Evolutionary conservation across 2,797 vertebrate species (phyloP), one percentile per base, ranked within the genome.

Genomic region (Sebastes iracundus): DNA sequence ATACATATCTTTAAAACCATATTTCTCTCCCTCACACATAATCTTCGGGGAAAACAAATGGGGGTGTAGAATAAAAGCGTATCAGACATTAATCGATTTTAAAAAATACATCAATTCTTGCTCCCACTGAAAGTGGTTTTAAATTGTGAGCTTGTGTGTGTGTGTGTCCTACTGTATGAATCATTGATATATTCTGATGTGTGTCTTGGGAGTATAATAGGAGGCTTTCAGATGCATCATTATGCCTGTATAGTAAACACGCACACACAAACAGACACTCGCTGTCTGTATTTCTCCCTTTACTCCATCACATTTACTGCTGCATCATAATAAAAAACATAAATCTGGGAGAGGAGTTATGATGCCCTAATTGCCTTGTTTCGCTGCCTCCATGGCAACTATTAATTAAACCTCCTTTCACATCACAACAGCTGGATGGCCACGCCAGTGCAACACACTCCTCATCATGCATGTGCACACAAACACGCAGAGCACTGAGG

Each of bases 131-230:
- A 79, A 84, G 52, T 35, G 63, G 53, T 78, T 74, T 86, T 63
- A 27, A 78, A 77, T 14, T 77, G 74, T 70, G 70, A 9, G 46
- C 12, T 32, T 75, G 76, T 80, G 68, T 33, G 46, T 33, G 46
- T 13, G 38, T 30, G 33, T 22, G 13, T 61, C 72, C 55, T 35
- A 12, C 64, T n/a, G 8, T 46, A 78, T 89, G 81, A 90, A 91
- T 89, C 69, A 88, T 90, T 90, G 80, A 87, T 81, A 75, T 84
- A 71, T 87, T 86, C 63, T 88, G 83, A 88, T 87, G 67, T 67
- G 80, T 81, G 82, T 84, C 84, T 79, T 84, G 83, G 82, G 87
- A 91, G 63, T 38, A 76, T 81, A 33, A 86, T 53, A 49, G 63
- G 76, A 87, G 79, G 72, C 80, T 91, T 87, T 86, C 69, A 87